phyloP scores from a whole-genome alignment of 35 echinoderm and acorn worm species.

The Holothuria glaberrima region DNA sequence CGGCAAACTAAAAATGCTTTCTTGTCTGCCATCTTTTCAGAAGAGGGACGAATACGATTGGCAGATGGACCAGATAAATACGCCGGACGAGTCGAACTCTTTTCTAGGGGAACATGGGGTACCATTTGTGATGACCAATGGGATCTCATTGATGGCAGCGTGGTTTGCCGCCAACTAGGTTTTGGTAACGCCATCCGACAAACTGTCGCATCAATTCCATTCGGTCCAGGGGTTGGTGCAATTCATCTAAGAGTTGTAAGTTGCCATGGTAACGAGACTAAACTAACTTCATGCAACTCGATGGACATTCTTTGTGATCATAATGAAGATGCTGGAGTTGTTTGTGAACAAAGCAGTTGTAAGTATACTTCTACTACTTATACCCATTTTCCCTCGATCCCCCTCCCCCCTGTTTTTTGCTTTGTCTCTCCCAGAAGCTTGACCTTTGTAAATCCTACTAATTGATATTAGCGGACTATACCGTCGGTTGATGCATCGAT shows the following conservation, averaged over 20 bases:
- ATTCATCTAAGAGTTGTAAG: background rate
- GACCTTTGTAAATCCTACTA: too few relatives aligned
- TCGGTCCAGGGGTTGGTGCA: background rate
- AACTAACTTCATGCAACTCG: background rate
- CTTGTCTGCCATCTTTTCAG: background rate
- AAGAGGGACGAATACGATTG: background rate
- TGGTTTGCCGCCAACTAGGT: constrained; percentile 11
- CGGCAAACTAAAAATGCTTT: too few relatives aligned
- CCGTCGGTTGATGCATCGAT: too few relatives aligned
- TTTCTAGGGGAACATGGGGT: background rate
- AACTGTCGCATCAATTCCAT: background rate
- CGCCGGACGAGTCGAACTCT: constrained; percentile 2
- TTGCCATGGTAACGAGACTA: background rate
- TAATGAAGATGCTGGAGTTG: constrained; percentile 5
- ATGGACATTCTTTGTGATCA: background rate
- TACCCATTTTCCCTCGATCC: too few relatives aligned
- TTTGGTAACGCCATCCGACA: background rate
- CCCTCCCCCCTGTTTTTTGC: too few relatives aligned
- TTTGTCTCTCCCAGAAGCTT: too few relatives aligned
- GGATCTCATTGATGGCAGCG: background rate
- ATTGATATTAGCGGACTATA: too few relatives aligned
- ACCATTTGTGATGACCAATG: background rate
- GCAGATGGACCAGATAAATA: background rate
- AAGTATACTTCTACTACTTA: background rate
- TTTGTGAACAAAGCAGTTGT: constrained; percentile 13